phyloP scores from a whole-genome alignment of 2,888 invertebrate species.

The Caenorhabditis sp. region DNA sequence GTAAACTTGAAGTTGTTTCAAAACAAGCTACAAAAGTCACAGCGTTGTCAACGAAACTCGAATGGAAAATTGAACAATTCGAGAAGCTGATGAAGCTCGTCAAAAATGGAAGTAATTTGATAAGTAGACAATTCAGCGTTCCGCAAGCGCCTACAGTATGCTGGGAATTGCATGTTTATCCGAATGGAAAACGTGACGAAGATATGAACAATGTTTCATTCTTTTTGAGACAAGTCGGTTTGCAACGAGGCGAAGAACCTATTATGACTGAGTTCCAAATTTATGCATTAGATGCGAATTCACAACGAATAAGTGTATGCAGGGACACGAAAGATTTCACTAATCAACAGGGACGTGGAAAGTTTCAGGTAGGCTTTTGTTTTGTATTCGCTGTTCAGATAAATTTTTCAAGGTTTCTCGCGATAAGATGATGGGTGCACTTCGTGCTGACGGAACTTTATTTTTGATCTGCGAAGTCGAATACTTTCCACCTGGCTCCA shows the following conservation, averaged over 20 bases:
- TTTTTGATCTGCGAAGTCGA: constrained; percentile 65
- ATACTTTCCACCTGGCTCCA: constrained; percentile 60
- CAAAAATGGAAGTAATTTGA: constrained; percentile 65
- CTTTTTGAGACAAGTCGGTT: constrained; percentile 66
- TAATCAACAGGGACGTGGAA: constrained; percentile 69
- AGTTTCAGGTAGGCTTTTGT: constrained; percentile 58
- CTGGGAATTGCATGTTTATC: constrained; percentile 70
- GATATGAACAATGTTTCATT: constrained; percentile 66
- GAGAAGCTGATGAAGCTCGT: constrained; percentile 67
- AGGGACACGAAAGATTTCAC: constrained; percentile 70
- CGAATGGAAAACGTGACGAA: constrained; percentile 70
- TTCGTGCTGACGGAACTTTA: constrained; percentile 61
- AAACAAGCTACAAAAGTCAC: constrained; percentile 63
- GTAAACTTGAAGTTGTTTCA: constrained; percentile 56
- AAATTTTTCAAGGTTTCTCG: constrained; percentile 44
- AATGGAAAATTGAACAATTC: constrained; percentile 69
- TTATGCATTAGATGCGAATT: constrained; percentile 57
- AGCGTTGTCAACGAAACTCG: constrained; percentile 63
- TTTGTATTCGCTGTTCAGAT: neutral
- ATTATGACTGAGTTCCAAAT: constrained; percentile 71
- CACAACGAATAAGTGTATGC: constrained; percentile 63
- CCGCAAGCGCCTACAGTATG: constrained; percentile 62
- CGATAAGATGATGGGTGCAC: constrained; percentile 62
- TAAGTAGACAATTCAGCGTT: constrained; percentile 62
- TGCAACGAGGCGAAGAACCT: constrained; percentile 63